Evolutionary conservation across 2,797 vertebrate species (phyloP).

Genomic region (Coendou prehensilis): DNA sequence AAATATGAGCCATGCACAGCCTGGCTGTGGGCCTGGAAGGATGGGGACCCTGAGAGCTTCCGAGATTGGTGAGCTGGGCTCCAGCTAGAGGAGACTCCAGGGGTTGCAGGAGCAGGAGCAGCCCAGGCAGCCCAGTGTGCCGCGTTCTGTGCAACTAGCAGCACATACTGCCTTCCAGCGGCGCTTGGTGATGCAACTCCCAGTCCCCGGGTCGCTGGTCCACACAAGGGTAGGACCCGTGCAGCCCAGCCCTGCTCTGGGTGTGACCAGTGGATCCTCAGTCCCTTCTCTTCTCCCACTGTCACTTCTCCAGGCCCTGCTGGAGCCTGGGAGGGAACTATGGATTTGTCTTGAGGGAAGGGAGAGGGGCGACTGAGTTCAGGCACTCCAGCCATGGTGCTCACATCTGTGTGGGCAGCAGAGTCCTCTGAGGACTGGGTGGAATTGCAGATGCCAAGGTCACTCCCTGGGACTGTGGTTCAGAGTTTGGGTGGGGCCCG

Average conservation of each 20-base stretch:
- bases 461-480: background rate
- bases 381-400: background rate
- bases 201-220: too few species aligned
- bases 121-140: background rate
- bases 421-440: background rate
- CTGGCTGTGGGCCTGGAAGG: rapidly evolving
- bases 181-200: background rate
- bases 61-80: background rate
- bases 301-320: background rate
- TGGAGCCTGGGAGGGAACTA: background rate
- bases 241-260: background rate
- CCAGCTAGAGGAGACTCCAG: background rate
- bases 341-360: background rate
- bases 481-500: background rate
- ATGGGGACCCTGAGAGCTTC: background rate
- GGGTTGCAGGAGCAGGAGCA: background rate
- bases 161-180: background rate
- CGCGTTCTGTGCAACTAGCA: background rate
- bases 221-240: background rate
- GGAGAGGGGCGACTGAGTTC: background rate
- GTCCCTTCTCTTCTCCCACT: background rate
- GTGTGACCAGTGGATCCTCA: too few species aligned
- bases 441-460: background rate
- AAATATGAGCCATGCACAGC: background rate
- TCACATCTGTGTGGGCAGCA: background rate